Conservation (phyloP, 2,888 invertebrate genomes). For the Norana najaformis region DNA sequence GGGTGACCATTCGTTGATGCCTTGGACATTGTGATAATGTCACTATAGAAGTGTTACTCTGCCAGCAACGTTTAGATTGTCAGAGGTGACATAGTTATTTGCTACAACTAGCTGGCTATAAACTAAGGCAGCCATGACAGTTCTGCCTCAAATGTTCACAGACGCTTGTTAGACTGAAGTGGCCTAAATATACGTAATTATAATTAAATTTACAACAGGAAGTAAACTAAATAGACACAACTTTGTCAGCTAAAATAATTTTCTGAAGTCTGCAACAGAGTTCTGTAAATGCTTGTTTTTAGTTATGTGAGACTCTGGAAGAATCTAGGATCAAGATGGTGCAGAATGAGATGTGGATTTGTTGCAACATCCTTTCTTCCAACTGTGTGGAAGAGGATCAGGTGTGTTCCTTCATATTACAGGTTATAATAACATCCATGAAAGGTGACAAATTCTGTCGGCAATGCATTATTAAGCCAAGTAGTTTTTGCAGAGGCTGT, state of each 20-base stretch:
- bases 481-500: no score
- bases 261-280: not conserved
- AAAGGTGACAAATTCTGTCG: no score
- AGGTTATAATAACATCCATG: not conserved
- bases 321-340: constrained; percentile 32
- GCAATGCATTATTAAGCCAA: no score
- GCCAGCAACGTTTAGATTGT: no score
- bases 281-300: constrained; percentile 9
- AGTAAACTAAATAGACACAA: not conserved
- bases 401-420: constrained; percentile 18
- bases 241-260: not conserved
- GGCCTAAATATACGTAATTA: not conserved
- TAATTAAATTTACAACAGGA: not conserved
- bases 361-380: constrained; percentile 32
- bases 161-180: not conserved
- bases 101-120: not conserved
- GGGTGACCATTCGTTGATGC: no score
- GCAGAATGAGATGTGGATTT: constrained; percentile 33
- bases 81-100: no score
- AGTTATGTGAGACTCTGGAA: constrained; percentile 35
- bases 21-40: no score
- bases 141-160: not conserved
- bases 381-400: constrained; percentile 33
- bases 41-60: no score
- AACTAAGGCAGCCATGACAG: not conserved